Evolutionary conservation across 2,113 vertebrate species (phyloP), one percentile per base, ranked within the genome.

Genomic region (Ceuthmochares aereus): DNA sequence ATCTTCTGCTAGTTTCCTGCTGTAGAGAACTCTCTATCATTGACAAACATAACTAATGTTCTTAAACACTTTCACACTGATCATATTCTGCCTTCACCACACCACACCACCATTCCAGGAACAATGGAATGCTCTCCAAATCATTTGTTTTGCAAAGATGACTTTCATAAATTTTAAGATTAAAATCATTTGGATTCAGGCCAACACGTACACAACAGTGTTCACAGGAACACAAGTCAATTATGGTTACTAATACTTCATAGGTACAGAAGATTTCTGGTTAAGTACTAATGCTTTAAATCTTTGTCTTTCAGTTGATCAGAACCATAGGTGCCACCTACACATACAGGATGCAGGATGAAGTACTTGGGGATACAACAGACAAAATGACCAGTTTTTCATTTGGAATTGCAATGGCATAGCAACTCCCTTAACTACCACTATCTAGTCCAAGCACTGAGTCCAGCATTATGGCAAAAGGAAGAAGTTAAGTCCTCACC

Each of bases 201-300:
- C 9, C 36, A 78, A 58, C 4, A 12, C 15, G 7, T 29, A 68
- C 15, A 64, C 19, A n/a, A n/a, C 1, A 36, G 6, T 0, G 2
- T 51, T 19, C 29, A 30, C 14, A 59, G 14, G 23, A 95, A 67
- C 14, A 69, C 14, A 70, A 29, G 19, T n/a, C 29, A 58, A 11
- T 66, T 72, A 30, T 1, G 4, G 34, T 11, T 75, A 51, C n/a
- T 63, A 79, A 55, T 19, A 37, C 23, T 59, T 70, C 0, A 42
- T 10, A 79, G 14, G 29, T 75, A 55, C 1, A 42, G 45, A 63
- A 30, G 22, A 64, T 18, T 64, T 85, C 4, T 21, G 6, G 34
- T 32, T 66, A 55, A n/a, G 29, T 43, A 22, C n/a, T 27, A 43
- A 3, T 42, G 22, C 16, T 66, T 77, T 34, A 37, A 30, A 66